A percentile compares a stretch with the other conserved stretches of the same genome.
phyloP scores from a whole-genome alignment of 2,797 vertebrate species.

The Poeciliopsis infans region DNA sequence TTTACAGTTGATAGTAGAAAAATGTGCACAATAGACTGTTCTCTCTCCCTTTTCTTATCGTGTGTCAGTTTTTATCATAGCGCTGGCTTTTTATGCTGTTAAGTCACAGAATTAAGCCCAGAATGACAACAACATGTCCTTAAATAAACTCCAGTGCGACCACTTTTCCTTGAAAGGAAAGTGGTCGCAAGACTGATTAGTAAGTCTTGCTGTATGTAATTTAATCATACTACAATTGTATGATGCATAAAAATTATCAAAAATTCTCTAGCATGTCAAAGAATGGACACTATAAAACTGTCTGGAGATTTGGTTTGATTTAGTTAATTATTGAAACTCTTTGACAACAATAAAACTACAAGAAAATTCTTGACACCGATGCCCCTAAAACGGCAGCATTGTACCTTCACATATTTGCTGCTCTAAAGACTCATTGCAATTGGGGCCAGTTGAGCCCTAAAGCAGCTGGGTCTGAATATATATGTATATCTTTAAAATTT shows the following conservation, averaged over 20 bases:
- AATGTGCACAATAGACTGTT: background rate
- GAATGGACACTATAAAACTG: background rate
- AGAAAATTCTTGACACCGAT: background rate
- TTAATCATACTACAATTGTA: background rate
- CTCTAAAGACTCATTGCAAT: background rate
- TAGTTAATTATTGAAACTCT: background rate
- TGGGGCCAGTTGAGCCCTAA: background rate
- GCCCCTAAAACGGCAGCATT: background rate
- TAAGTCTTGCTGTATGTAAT: background rate
- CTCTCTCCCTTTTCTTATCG: constrained; percentile 15
- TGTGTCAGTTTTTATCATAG: constrained; percentile 5
- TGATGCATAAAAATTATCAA: background rate
- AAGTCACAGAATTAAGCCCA: constrained; percentile 13
- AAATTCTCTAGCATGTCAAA: background rate
- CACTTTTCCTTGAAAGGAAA: background rate
- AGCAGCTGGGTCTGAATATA: too few relatives aligned
- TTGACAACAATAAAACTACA: background rate
- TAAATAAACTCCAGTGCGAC: background rate
- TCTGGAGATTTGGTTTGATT: background rate
- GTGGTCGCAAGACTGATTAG: background rate
- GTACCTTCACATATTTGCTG: background rate
- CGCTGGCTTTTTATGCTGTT: constrained; percentile 7
- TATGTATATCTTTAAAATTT: too few relatives aligned
- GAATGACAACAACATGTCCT: constrained; percentile 1
- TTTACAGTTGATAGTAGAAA: constrained; percentile 29